phyloP scores from a whole-genome alignment of 2,113 vertebrate species.

The Penelope pileata region DNA sequence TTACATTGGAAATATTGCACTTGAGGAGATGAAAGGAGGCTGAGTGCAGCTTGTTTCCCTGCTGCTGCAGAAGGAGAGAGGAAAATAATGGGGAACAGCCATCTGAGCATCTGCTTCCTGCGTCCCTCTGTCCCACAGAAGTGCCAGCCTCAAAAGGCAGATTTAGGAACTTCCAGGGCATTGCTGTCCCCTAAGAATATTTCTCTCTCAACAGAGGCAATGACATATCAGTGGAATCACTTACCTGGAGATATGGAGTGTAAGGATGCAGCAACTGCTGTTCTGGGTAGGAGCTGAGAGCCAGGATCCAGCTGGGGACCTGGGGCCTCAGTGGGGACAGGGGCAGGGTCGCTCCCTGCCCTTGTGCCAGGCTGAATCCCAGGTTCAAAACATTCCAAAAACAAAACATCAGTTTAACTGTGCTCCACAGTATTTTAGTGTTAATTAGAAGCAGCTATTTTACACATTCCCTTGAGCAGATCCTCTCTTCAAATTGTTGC shows the following conservation, averaged over 20 bases:
- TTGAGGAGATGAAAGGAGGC: not conserved
- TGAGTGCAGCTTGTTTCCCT: not conserved
- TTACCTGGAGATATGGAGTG: not conserved
- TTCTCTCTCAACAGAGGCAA: not conserved
- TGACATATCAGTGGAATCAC: not conserved
- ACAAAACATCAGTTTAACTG: not conserved
- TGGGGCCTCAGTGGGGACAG: not conserved
- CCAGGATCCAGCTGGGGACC: not conserved
- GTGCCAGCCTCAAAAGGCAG: not conserved
- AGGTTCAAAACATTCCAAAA: not conserved
- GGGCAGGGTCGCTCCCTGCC: not conserved
- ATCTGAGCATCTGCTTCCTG: not conserved
- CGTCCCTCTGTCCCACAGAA: not conserved
- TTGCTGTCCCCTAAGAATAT: not conserved
- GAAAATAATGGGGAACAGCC: not conserved
- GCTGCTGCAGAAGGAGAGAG: not conserved
- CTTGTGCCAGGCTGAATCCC: not conserved
- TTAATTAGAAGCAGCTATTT: not conserved
- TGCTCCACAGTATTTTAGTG: not conserved
- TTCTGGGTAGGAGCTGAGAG: not conserved
- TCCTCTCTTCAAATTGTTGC: not conserved
- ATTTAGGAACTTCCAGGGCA: not conserved
- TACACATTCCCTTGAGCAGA: not conserved
- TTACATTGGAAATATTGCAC: not conserved
- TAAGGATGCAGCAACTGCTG: not conserved